phyloP scores from a whole-genome alignment of 2,888 invertebrate genomes.

The Ichneumoninae sp. region DNA sequence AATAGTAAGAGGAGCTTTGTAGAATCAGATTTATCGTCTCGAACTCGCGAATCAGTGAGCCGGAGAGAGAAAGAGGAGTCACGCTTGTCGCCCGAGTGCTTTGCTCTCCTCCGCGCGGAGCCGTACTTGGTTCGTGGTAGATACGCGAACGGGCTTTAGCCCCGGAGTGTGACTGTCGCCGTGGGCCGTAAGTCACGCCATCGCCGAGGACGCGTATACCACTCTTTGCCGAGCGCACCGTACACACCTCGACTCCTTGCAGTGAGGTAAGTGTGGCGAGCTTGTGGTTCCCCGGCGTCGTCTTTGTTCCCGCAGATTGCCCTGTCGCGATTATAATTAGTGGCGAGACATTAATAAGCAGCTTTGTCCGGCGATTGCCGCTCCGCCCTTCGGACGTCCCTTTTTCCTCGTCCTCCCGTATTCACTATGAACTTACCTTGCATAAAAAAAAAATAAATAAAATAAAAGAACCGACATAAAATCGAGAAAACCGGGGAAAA shows the following conservation, averaged over 20 bases:
- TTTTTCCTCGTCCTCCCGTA: background rate
- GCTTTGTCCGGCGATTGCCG: slow-evolving; percentile 46
- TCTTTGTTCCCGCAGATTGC: slow-evolving; percentile 76
- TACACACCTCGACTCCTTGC: slow-evolving; percentile 18
- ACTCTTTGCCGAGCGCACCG: slow-evolving; percentile 41
- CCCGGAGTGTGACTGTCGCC: slow-evolving; percentile 66
- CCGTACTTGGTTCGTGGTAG: background rate
- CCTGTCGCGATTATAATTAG: slow-evolving; percentile 79
- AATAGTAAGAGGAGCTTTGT: slow-evolving; percentile 60
- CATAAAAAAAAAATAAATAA: background rate
- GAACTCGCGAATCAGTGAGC: slow-evolving; percentile 71
- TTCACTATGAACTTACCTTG: background rate
- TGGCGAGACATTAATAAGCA: slow-evolving; percentile 68
- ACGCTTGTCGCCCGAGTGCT: slow-evolving; percentile 39
- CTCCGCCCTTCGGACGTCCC: background rate
- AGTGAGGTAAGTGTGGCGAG: slow-evolving; percentile 57
- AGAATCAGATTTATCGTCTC: slow-evolving; percentile 80
- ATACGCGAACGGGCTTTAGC: slow-evolving; percentile 33
- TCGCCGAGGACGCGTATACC: slow-evolving; percentile 57
- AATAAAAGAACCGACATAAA: background rate
- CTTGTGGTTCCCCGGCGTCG: slow-evolving; percentile 48
- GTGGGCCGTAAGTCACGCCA: slow-evolving; percentile 79
- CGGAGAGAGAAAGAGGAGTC: slow-evolving; percentile 69
- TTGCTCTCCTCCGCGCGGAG: slow-evolving; percentile 8
- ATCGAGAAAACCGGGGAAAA: too few species aligned